Conservation (phyloP, 2,888 invertebrate genomes). For the Melieria picta region DNA sequence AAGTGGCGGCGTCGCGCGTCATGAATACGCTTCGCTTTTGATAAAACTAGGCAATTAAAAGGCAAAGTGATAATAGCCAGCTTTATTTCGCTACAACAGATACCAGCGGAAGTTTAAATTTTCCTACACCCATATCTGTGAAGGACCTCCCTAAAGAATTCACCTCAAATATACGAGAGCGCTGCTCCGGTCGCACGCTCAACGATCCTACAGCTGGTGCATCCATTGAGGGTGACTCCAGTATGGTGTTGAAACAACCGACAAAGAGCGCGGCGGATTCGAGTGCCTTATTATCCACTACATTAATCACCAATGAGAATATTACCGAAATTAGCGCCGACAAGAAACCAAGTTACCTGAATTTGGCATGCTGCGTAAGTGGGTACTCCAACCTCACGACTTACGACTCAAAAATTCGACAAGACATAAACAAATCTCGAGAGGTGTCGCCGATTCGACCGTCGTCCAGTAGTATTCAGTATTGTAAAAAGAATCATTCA, state of each 20-base stretch:
- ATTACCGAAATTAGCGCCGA: conserved; percentile 54
- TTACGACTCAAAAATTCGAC: conserved; percentile 83
- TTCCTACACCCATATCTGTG: conserved; percentile 72
- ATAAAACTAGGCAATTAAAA: conserved; percentile 28
- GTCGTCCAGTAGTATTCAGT: conserved; percentile 65
- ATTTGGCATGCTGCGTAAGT: conserved; percentile 89
- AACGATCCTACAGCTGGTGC: conserved; percentile 54
- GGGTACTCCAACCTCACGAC: conserved; percentile 89
- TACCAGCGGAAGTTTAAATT: conserved; percentile 73
- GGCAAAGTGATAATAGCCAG: conserved; percentile 20
- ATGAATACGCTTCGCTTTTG: no score
- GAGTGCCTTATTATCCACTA: conserved; percentile 40
- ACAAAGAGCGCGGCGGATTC: conserved; percentile 27
- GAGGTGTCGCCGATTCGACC: conserved; percentile 78
- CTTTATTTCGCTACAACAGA: conserved; percentile 49
- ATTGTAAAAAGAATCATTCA: conserved; percentile 68
- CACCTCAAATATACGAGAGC: conserved; percentile 71
- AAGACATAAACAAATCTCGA: conserved; percentile 77
- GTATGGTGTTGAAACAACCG: conserved; percentile 57
- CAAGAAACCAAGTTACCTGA: conserved; percentile 88
- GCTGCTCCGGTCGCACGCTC: conserved; percentile 61
- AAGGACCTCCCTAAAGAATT: conserved; percentile 70
- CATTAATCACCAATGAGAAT: conserved; percentile 27
- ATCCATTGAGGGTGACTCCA: conserved; percentile 46
- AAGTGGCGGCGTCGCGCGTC: no score